Percentiles rank a stretch among this genome's conserved stretches.
Evolutionary conservation across 2,113 vertebrate genomes (phyloP).

Genomic region (Morone chrysops): DNA sequence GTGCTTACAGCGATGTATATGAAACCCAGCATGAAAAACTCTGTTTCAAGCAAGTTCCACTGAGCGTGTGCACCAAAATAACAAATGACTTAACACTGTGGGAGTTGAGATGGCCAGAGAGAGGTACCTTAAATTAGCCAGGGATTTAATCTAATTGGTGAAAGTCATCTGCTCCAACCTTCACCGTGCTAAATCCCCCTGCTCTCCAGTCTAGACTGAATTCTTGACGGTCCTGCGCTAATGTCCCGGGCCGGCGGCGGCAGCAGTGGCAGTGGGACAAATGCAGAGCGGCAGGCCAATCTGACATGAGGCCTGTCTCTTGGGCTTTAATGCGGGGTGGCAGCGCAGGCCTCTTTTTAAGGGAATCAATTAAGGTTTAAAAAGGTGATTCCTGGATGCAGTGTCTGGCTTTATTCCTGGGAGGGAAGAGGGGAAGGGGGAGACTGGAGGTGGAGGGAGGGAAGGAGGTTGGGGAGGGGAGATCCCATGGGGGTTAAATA

Average conservation of each 20-base stretch:
- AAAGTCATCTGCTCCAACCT: conserved; percentile 83
- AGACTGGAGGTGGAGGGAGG: conserved; percentile 24
- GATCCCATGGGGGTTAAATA: conserved; percentile 69
- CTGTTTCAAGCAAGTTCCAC: background rate
- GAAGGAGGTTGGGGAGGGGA: conserved; percentile 43
- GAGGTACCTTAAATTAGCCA: conserved; percentile 80
- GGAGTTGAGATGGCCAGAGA: conserved; percentile 56
- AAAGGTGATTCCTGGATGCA: conserved; percentile 80
- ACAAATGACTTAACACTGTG: conserved; percentile 51
- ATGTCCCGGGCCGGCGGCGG: conserved; percentile 65
- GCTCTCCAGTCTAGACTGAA: conserved; percentile 81
- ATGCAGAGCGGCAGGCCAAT: conserved; percentile 74
- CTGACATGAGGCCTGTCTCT: conserved; percentile 71
- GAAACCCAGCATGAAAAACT: background rate
- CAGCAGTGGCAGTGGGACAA: conserved; percentile 53
- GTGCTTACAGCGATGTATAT: background rate
- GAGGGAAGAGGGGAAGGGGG: conserved; percentile 31
- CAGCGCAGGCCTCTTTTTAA: conserved; percentile 71
- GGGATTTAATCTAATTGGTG: conserved; percentile 81
- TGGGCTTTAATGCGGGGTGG: conserved; percentile 73
- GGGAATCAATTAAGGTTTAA: conserved; percentile 83
- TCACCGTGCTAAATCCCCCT: conserved; percentile 71
- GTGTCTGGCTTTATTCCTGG: conserved; percentile 75
- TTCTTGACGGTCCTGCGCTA: conserved; percentile 79
- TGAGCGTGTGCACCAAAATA: conserved; percentile 65